These are phyloP conservation scores for Thripadectes ignobilis DNA, from an alignment of 2,797 vertebrate genomes.

Conservation along the genomic window DNA sequence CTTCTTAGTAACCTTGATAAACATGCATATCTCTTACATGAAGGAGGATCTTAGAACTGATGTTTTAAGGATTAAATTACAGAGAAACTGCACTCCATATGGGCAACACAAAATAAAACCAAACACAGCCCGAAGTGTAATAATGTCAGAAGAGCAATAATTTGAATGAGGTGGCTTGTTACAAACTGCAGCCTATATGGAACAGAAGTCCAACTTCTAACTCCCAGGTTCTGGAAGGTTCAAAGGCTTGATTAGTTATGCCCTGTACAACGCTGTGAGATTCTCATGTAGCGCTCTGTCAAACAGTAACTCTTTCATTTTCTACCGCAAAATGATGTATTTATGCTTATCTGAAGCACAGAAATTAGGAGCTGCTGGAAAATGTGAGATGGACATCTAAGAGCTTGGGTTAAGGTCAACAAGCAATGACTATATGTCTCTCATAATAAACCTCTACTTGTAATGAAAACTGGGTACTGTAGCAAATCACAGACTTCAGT, in stretches of 20 bases:
- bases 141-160: constrained; percentile 28
- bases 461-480: neutral
- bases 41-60: neutral
- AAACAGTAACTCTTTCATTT: neutral
- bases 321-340: neutral
- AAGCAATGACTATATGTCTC: neutral
- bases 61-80: neutral
- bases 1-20: neutral
- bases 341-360: neutral
- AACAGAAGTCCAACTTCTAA: neutral
- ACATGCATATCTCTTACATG: neutral
- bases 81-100: neutral
- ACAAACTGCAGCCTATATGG: neutral
- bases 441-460: neutral
- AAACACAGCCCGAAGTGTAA: neutral
- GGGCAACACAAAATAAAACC: constrained; percentile 2
- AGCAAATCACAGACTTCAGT: neutral
- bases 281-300: neutral
- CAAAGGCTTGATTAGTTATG: neutral
- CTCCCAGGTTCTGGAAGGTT: neutral
- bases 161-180: constrained; percentile 27
- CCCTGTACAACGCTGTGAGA: neutral
- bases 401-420: neutral
- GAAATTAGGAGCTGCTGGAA: neutral
- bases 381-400: neutral